Evolutionary conservation across 2,888 invertebrate genomes (phyloP).

Genomic region (Corbicula japonica): DNA sequence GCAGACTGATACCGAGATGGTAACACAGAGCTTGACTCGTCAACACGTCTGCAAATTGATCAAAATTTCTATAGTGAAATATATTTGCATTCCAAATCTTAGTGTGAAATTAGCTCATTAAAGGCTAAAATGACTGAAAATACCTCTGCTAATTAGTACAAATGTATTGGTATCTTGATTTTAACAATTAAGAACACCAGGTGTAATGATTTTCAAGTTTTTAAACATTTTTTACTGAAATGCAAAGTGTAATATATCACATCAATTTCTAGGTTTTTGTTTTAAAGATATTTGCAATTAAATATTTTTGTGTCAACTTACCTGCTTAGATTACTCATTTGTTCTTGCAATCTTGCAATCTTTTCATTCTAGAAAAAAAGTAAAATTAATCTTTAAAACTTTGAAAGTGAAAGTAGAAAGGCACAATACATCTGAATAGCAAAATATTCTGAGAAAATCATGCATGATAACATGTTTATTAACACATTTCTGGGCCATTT

Average conservation of each 20-base stretch:
- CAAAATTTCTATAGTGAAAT: background rate
- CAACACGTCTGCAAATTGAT: slow-evolving; percentile 73
- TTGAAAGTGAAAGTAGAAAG: background rate
- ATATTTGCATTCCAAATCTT: background rate
- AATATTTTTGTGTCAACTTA: too few species aligned
- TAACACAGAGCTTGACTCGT: slow-evolving; percentile 77
- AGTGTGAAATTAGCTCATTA: background rate
- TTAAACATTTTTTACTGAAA: too few species aligned
- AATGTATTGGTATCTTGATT: background rate
- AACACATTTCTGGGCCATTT: too few species aligned
- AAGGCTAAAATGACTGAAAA: background rate
- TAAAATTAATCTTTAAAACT: background rate
- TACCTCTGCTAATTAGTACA: background rate
- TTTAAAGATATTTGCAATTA: too few species aligned
- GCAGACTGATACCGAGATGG: slow-evolving; percentile 76
- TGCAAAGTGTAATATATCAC: too few species aligned
- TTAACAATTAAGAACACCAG: too few species aligned
- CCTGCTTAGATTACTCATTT: slow-evolving; percentile 60
- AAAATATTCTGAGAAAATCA: too few species aligned
- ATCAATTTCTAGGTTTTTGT: too few species aligned
- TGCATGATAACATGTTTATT: too few species aligned
- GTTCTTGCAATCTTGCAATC: slow-evolving; percentile 61
- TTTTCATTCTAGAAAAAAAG: slow-evolving; percentile 62
- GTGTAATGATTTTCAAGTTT: too few species aligned
- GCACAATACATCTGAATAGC: too few species aligned